These are phyloP conservation scores for Temnothorax ravouxi DNA, from an alignment of 2,888 invertebrate genomes.

Conservation along the genomic window DNA sequence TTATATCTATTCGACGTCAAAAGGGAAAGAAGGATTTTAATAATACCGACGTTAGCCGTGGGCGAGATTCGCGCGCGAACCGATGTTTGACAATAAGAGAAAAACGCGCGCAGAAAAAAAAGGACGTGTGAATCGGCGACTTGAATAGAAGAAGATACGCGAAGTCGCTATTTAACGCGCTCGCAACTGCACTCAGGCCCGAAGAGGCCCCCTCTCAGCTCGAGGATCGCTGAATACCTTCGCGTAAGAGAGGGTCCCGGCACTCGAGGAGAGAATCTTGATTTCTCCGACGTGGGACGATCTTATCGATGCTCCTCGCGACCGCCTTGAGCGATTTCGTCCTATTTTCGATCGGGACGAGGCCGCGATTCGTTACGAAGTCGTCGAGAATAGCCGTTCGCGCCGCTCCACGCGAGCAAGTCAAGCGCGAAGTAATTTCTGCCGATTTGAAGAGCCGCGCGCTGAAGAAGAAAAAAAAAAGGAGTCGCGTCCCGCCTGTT, in stretches of 20 bases:
- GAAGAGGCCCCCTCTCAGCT: slow-evolving; percentile 2
- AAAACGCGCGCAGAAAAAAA: neutral
- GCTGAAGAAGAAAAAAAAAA: slow-evolving; percentile 64
- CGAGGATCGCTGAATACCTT: slow-evolving; percentile 14
- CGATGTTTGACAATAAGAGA: slow-evolving; percentile 2
- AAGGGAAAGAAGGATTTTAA: neutral
- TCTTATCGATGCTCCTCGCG: slow-evolving; percentile 32
- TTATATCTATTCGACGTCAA: neutral
- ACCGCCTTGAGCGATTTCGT: slow-evolving; percentile 16
- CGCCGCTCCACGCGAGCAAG: slow-evolving; percentile 66
- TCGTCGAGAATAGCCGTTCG: slow-evolving; percentile 63
- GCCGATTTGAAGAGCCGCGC: slow-evolving; percentile 59
- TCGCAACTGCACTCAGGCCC: slow-evolving; percentile 1
- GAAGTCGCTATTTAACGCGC: slow-evolving; percentile 30
- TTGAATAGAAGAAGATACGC: neutral
- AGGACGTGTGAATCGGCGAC: neutral
- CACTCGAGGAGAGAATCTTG: neutral
- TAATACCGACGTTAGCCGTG: neutral
- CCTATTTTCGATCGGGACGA: slow-evolving; percentile 61
- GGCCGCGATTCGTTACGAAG: slow-evolving; percentile 61
- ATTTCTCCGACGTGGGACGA: slow-evolving; percentile 18
- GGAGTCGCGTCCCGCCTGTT: slow-evolving; percentile 68
- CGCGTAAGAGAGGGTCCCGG: slow-evolving; percentile 4
- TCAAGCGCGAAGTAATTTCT: slow-evolving; percentile 75
- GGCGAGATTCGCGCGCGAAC: neutral